Base-by-base conservation (phyloP, 2,888 invertebrate species). In the Cerceris rybyensis region DNA sequence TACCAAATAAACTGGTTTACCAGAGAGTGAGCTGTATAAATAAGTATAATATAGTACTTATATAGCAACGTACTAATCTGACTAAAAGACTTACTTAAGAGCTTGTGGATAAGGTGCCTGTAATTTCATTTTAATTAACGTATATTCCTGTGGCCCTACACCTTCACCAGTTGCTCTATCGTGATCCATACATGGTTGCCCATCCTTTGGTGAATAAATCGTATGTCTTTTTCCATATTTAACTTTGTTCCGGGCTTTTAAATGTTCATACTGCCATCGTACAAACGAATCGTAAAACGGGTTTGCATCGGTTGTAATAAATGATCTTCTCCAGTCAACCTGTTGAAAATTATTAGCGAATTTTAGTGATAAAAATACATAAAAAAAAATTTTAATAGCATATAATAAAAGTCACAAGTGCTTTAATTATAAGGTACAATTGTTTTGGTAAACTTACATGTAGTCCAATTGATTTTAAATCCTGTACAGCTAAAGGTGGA, bases 171-270 rank as follows among this genome's bases (percentile, higher is more conserved):
- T 94, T 54, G 97, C 96, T 86, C 99, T 95, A 92, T 99, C 99
- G 91, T 99, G 99, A 93, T 99, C 99, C 99, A 99, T 99, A 91
- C 99, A 99, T 0, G 99, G 99, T 92, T 99, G 99, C 8, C 96
- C 96, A 93, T 99, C 99, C 89, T 97, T 95, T 0, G 99, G 98
- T 0, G 99, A 99, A 93, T 95, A 99, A 83, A 99, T 97, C 0
- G 99, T 98, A 90, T 99, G 97, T 7, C 99, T 94, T 93, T 99
- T 99, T 16, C 99, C 99, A 93, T 97, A 99, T 93, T 97, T 96
- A 42, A 99, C 95, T 93, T 98, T 98, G 79, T 98, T 97, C 60
- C 96, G 94, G 76, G 96, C 96, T 90, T 96, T 97, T 39, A 99
- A 93, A 82, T 96, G 96, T 74, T 96, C 93, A 92, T 98, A 99